Evolutionary conservation across 2,113 vertebrate genomes (phyloP).

Genomic region (Sakesphorus luctuosus): DNA sequence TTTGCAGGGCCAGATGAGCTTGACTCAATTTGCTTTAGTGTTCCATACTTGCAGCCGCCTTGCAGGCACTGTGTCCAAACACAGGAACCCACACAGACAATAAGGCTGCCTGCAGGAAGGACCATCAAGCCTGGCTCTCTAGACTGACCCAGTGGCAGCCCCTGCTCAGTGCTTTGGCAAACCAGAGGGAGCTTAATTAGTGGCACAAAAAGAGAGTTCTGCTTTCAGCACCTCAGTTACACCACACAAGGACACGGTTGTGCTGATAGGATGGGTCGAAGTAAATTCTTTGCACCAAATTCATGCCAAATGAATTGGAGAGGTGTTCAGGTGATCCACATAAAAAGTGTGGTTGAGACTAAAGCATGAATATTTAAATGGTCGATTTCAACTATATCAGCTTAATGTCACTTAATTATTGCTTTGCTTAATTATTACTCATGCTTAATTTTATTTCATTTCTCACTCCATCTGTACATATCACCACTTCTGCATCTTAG

Average conservation of each 20-base stretch:
- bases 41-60: not conserved
- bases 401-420: slow-evolving; percentile 15
- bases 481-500: not conserved
- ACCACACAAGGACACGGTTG: accelerated
- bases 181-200: not conserved
- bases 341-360: not conserved
- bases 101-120: accelerated
- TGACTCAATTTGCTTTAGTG: accelerated
- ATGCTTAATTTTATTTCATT: not conserved
- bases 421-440: not conserved
- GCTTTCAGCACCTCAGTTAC: not conserved
- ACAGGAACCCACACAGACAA: accelerated
- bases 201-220: not conserved
- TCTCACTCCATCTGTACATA: not conserved
- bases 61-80: accelerated
- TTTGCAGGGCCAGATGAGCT: not conserved
- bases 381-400: not conserved
- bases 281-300: not conserved
- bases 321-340: not conserved
- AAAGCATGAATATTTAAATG: slow-evolving; percentile 2
- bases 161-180: not conserved
- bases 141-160: not conserved
- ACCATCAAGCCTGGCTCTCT: not conserved
- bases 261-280: not conserved
- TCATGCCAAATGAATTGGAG: not conserved